phyloP scores from a whole-genome alignment of 2,113 vertebrate genomes.

The Ardeotis arabs region DNA sequence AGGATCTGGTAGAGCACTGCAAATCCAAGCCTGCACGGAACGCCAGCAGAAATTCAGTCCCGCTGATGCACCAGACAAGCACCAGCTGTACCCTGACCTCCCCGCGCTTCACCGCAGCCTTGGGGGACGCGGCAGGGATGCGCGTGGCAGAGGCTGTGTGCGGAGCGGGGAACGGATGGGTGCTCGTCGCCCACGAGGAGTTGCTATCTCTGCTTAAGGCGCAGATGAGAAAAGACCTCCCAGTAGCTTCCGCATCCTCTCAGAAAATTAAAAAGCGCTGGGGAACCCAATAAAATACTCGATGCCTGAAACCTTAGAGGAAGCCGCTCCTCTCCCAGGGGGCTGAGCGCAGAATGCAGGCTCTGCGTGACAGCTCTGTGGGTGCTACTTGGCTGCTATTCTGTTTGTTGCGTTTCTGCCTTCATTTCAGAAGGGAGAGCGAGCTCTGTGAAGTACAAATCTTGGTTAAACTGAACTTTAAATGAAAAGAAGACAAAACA shows the following conservation, averaged over 20 bases:
- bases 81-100: background rate
- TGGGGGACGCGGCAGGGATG: no score
- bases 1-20: background rate
- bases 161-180: background rate
- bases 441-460: background rate
- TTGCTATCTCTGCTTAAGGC: background rate
- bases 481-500: accelerated
- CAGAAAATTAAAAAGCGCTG: background rate
- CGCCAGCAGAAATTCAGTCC: accelerated
- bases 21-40: background rate
- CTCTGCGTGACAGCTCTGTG: accelerated
- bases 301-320: background rate
- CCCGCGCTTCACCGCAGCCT: background rate
- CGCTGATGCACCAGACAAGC: background rate
- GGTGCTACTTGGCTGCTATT: background rate
- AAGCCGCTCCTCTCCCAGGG: background rate
- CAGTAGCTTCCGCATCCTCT: background rate
- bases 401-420: background rate
- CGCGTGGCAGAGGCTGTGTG: accelerated
- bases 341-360: background rate
- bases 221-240: background rate
- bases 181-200: background rate
- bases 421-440: background rate
- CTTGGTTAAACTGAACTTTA: background rate
- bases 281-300: background rate